Evolutionary conservation across 1,140 invertebrate genomes (phyloP).

Genomic region (Hermatobates lingyangjiaoensis): DNA sequence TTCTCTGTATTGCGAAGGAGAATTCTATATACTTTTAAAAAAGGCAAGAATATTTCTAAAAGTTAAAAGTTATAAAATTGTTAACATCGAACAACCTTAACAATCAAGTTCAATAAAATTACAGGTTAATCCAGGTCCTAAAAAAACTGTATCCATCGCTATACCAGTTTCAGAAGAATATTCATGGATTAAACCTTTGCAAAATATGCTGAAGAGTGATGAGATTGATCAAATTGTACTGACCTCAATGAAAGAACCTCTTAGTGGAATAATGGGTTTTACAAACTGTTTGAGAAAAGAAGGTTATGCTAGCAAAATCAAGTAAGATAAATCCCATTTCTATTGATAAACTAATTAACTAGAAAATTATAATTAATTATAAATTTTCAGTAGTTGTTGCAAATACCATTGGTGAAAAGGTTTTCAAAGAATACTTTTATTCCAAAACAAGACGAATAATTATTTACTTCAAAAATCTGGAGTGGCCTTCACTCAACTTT

Average conservation of each 20-base stretch:
- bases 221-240: conserved; percentile 29
- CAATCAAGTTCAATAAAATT: conserved; percentile 1
- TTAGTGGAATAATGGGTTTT: conserved; percentile 68
- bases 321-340: conserved; percentile 14
- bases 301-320: conserved; percentile 35
- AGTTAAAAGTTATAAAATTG: not conserved
- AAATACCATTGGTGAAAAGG: no score
- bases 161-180: conserved; percentile 24
- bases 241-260: conserved; percentile 35
- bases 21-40: conserved; percentile 12
- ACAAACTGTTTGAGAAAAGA: conserved; percentile 53
- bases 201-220: conserved; percentile 32
- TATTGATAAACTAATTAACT: not conserved
- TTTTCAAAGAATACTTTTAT: no score
- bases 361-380: no score
- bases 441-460: no score
- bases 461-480: no score
- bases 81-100: not conserved
- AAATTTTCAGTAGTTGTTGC: no score
- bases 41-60: conserved; percentile 8
- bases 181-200: conserved; percentile 31
- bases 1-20: conserved; percentile 7
- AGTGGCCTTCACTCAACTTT: no score
- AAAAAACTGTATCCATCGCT: conserved; percentile 9
- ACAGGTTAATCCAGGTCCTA: not conserved